Evolutionary conservation across 2,113 vertebrate species (phyloP), one percentile per base, ranked within the genome.

Genomic region (Tympanuchus pallidicinctus): DNA sequence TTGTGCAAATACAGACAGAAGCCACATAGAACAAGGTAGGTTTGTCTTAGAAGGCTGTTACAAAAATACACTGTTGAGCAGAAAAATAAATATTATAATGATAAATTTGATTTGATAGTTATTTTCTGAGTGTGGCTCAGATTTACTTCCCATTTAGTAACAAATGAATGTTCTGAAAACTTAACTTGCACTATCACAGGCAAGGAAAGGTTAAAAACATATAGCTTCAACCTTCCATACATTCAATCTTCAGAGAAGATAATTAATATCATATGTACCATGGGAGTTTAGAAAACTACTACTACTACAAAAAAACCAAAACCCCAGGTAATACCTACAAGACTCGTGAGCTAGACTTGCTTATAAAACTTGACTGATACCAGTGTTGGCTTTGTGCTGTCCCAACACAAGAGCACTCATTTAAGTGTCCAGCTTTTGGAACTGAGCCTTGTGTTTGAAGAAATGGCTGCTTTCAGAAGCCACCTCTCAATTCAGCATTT

Each of bases 361-460:
- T 90, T 40, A 14, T 8, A 19, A 70, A 76, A 47, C 45, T 60
- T 80, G 64, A 56, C 6, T 86, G 64, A 71, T 32, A 56, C 4
- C 21, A 47, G 9, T 4, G 52, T 30, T 47, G 57, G 43, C 43
- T 65, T 28, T 0, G 0, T 14, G 24, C 25, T 76, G 28, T 22
- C 30, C 61, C 66, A 56, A 50, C 6, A 42, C 6, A 42, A 43
- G 28, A 71, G 3, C 6, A 17, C 22, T 52, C 60, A 60, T 8
- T 2, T 15, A 6, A 61, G 25, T 8, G 24, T n/a, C 76, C 45
- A 77, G n/a, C 4, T 50, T 77, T 6, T 34, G 22, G 17, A 86
- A 66, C 27, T 13, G 43, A 74, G 14, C 2, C 1, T 24, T 77
- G 57, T 21, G n/a, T 70, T 79, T 13, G 1, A 63, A 82, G 42